These are phyloP conservation scores for Tipula vernalis DNA, from an alignment of 2,888 invertebrate species.

Conservation along the genomic window DNA sequence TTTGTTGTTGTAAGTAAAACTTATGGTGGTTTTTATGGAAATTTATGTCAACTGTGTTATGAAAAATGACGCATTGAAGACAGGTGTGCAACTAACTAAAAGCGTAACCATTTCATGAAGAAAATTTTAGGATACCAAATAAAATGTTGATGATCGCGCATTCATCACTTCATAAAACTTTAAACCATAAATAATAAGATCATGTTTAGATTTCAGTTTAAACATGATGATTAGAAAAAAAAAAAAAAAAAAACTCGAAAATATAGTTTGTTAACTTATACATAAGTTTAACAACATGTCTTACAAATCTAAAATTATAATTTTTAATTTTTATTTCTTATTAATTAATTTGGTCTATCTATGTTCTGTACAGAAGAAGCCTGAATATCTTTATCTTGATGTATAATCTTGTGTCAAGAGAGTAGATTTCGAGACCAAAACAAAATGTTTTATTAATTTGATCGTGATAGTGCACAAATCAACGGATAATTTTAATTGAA, in stretches of 20 bases:
- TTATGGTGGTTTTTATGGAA: not conserved
- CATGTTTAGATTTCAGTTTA: not conserved
- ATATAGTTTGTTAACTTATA: not conserved
- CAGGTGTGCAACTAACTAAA: not conserved
- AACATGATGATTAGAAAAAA: not conserved
- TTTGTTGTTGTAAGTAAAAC: not conserved
- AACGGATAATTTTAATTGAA: not conserved
- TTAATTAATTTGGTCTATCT: not conserved
- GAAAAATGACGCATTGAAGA: not conserved
- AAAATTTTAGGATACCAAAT: not conserved
- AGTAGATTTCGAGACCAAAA: not conserved
- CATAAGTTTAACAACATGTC: not conserved
- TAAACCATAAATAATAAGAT: not conserved
- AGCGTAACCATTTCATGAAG: not conserved
- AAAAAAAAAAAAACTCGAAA: too few species aligned
- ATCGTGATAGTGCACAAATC: not conserved
- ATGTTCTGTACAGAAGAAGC: not conserved
- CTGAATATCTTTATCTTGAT: not conserved
- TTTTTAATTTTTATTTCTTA: not conserved
- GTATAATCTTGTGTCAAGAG: not conserved
- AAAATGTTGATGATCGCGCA: not conserved
- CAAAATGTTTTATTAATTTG: slow-evolving; percentile 4
- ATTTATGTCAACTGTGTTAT: not conserved
- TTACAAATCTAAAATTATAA: not conserved
- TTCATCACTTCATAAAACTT: not conserved